Base-by-base conservation (phyloP, 1,140 invertebrate genomes). In the Heliconius melpomene region DNA sequence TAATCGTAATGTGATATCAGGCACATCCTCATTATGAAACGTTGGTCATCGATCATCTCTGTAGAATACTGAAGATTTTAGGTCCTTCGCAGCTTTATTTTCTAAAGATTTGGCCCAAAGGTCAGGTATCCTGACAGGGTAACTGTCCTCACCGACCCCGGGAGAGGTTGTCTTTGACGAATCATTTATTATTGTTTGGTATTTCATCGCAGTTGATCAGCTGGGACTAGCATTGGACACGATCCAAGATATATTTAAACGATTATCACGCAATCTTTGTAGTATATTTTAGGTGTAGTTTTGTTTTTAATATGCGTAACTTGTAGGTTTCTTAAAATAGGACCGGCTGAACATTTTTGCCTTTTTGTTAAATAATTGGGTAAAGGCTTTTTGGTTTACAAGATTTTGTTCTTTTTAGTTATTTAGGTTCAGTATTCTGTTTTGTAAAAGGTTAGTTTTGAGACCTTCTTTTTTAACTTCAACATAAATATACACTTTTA, bases 131-230 rank as follows among this genome's bases (percentile, higher is more conserved):
- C 11, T 46, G 18, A 20, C 16, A 18, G 50, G 60, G 60, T 26
- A 66, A 66, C 26, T 66, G 60, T 66, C 60, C 23, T 26, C 26
- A n/a, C 46, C 72, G 72, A 46, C 72, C 72, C 72, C 72, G 40
- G 46, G 46, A 40, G 72, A 74, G 72, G 72, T 74, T 71, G 38
- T 60, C 38, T 26, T 50, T 71, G 72, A 52, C 40, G 50, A 52
- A 71, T 70, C 74, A 74, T 79, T 50, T 50, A 70, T 74, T 29
- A 74, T 60, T 75, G 72, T 66, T 79, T 77, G 72, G 73, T 81
- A 76, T 80, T 80, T 80, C 79, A 80, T 81, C 79, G 77, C 36
- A 77, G 36, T 9, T 70, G 71, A 81, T 81, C 79, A 81, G 75
- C 79, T 81, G 79, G 38, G 50, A 70, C 75, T 57, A 74, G 72